phyloP scores from a whole-genome alignment of 2,797 vertebrate species.

The Acrossocheilus wenchowensis region DNA sequence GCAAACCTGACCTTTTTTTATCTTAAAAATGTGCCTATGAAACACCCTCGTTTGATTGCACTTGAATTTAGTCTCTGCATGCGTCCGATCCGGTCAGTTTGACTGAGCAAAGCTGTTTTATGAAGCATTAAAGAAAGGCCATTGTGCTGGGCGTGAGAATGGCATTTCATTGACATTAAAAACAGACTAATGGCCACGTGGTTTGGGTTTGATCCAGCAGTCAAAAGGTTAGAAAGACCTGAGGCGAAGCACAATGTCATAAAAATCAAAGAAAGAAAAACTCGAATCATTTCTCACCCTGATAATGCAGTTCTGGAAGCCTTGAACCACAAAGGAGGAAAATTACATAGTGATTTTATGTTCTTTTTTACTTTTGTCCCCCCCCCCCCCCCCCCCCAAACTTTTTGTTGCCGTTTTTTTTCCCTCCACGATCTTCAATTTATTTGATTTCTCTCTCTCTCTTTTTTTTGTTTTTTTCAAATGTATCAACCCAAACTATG shows the following conservation, averaged over 20 bases:
- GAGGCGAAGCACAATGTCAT: slow-evolving; percentile 1
- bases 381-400: not conserved
- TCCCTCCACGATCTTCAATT: not conserved
- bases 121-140: slow-evolving; percentile 47
- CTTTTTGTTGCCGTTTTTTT: too few species aligned
- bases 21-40: slow-evolving; percentile 30
- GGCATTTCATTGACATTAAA: slow-evolving; percentile 51
- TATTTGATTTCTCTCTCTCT: not conserved
- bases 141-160: slow-evolving; percentile 45
- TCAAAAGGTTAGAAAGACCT: slow-evolving; percentile 34
- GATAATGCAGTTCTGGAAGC: not conserved
- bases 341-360: not conserved
- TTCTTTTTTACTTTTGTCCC: not conserved
- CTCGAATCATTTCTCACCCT: not conserved
- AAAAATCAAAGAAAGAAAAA: slow-evolving; percentile 20
- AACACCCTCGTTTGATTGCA: slow-evolving; percentile 39
- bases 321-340: not conserved
- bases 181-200: slow-evolving; percentile 35
- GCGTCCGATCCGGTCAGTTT: slow-evolving; percentile 42
- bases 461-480: not conserved
- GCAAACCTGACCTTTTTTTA: slow-evolving; percentile 38
- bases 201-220: slow-evolving; percentile 36
- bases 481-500: not conserved
- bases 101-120: slow-evolving; percentile 41
- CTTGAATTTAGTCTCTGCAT: slow-evolving; percentile 40